Evolutionary conservation across 2,797 vertebrate genomes (phyloP).

Genomic region (Gobio occitaniae): DNA sequence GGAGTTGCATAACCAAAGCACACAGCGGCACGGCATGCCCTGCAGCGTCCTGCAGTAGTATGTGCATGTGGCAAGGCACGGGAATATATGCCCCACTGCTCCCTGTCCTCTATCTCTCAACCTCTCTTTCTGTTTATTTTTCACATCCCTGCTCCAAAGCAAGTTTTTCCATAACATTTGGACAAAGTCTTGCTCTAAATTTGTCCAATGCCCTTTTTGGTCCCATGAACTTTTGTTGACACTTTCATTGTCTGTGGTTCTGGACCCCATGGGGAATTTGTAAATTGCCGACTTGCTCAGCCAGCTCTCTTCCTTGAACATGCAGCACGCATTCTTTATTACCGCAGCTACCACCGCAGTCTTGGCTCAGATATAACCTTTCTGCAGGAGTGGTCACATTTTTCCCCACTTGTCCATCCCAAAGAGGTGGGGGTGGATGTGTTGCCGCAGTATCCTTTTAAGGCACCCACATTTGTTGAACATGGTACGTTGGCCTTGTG

Average conservation of each 20-base stretch:
- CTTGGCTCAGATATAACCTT: slow-evolving; percentile 68
- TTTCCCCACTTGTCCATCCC: neutral
- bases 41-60: slow-evolving; percentile 62
- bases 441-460: slow-evolving; percentile 34
- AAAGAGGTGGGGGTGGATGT: slow-evolving; percentile 5
- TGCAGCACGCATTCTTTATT: slow-evolving; percentile 55
- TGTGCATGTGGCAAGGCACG: slow-evolving; percentile 52
- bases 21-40: slow-evolving; percentile 59
- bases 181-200: slow-evolving; percentile 44
- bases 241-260: slow-evolving; percentile 34
- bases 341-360: slow-evolving; percentile 71
- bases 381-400: slow-evolving; percentile 56
- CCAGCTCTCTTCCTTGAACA: slow-evolving; percentile 49
- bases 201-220: neutral
- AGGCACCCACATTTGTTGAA: slow-evolving; percentile 25
- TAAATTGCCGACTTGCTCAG: slow-evolving; percentile 50
- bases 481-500: neutral
- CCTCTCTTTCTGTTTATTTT: slow-evolving; percentile 31
- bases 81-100: slow-evolving; percentile 1
- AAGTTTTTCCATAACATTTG: slow-evolving; percentile 7
- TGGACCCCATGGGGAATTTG: slow-evolving; percentile 56
- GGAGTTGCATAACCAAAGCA: slow-evolving; percentile 73
- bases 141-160: neutral
- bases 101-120: slow-evolving; percentile 12
- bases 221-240: slow-evolving; percentile 23